Conservation (phyloP, 2,797 vertebrate genomes). For the Trichosurus vulpecula region DNA sequence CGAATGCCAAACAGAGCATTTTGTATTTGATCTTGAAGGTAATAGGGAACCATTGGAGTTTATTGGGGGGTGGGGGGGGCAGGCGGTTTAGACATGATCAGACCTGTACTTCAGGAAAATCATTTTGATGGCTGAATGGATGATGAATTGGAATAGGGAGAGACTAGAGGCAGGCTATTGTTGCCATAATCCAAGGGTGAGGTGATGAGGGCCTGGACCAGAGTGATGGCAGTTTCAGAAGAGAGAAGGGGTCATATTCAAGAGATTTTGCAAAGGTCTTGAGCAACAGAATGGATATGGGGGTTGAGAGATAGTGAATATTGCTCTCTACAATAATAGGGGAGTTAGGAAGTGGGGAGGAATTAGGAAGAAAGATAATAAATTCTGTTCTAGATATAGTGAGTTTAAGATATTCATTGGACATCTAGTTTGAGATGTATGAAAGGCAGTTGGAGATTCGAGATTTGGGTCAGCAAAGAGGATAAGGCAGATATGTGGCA, state of each 20-base stretch:
- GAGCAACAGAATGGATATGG: neutral
- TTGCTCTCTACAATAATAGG: neutral
- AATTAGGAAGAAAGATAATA: neutral
- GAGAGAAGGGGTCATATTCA: neutral
- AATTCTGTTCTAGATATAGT: neutral
- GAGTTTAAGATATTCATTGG: neutral
- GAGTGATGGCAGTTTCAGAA: neutral
- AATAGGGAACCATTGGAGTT: neutral
- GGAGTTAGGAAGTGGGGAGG: neutral
- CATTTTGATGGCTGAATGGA: neutral
- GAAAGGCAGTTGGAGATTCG: neutral
- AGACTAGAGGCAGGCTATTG: neutral
- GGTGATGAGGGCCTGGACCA: neutral
- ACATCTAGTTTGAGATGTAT: neutral
- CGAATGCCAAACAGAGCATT: neutral
- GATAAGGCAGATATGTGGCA: neutral
- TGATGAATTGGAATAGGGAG: neutral
- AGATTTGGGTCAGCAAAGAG: neutral
- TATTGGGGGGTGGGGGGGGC: too few species aligned
- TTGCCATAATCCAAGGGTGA: neutral
- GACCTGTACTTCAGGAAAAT: too few species aligned
- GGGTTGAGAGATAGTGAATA: neutral
- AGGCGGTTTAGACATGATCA: too few species aligned
- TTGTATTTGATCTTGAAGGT: neutral
- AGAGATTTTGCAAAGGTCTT: neutral